Base-by-base conservation (phyloP, 2,888 invertebrate genomes). In the Yponomeuta malinellus region DNA sequence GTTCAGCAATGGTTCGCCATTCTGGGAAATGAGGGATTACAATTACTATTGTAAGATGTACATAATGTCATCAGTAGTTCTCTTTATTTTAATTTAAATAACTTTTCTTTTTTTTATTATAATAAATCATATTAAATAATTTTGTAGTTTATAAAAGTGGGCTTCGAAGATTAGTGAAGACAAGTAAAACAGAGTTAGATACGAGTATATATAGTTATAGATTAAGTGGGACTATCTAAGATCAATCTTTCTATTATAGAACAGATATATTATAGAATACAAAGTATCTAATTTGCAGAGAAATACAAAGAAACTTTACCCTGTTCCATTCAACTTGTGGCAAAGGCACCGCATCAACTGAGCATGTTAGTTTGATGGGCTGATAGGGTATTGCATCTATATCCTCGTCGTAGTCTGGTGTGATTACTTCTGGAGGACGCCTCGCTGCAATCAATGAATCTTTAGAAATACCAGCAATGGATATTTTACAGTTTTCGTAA, bases 251-350 rank as follows among this genome's bases (percentile, higher is more conserved):
- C 43, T 43, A 8, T 3, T 0, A 43, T 43, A 43, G 43, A 43
- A 43, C 43, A 43, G 1, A 43, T 1, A 43, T 8, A 8, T 43
- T 43, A 8, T 43, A 43, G 8, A 43, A 43, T 43, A 43, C 43
- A 43, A 8, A 43, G 8, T 43, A 43, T 43, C 43, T 43, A 8
- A 43, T 43, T 1, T 43, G 43, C 43, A 43, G 43, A 43, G 43
- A 43, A 43, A 43, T 43, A 43, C 1, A 5, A 8, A 43, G 8
- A 43, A 43, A 43, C 43, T 43, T 81, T 93, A 95, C 96, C 93
- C 96, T 96, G 74, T 86, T 94, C 97, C 97, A 97, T 0, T 81
- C 83, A 1, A 97, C 90, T 0, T 74, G 81, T 0, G 97, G 96
- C 69, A 89, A 91, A 0, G 96, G 96, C 59, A 95, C 92, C 3